Conservation (phyloP, 2,113 vertebrate species). For the Cyprinodon variegatus region DNA sequence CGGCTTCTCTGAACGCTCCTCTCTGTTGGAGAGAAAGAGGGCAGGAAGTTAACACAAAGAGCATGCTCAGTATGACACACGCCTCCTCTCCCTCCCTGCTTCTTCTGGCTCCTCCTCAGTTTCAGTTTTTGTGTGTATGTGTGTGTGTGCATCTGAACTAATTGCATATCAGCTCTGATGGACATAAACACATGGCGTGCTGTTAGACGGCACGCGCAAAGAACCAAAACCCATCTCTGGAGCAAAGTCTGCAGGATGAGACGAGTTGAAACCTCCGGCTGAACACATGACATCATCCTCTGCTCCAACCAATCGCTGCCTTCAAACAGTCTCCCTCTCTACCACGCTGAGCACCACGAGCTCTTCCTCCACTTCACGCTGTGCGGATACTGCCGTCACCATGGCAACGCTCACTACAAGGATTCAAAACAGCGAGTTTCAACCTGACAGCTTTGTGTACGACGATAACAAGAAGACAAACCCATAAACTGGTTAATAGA, state of each 20-base stretch:
- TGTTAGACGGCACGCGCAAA: too few relatives aligned
- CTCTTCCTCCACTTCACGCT: constrained; percentile 77
- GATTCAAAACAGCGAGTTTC: constrained; percentile 76
- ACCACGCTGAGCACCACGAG: constrained; percentile 49
- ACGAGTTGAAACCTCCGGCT: background rate
- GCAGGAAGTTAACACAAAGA: constrained; percentile 80
- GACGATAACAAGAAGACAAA: constrained; percentile 30
- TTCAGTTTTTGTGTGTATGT: constrained; percentile 29
- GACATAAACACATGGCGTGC: background rate
- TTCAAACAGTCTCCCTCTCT: constrained; percentile 24
- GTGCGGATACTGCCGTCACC: constrained; percentile 77
- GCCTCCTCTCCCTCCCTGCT: constrained; percentile 26
- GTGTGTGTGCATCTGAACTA: background rate
- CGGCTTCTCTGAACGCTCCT: constrained; percentile 52
- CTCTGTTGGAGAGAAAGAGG: constrained; percentile 75
- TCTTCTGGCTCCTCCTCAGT: constrained; percentile 33
- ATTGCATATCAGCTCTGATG: background rate
- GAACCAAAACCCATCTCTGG: background rate
- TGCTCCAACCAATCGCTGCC: constrained; percentile 12
- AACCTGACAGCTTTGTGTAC: constrained; percentile 58
- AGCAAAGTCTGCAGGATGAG: background rate
- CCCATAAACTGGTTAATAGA: constrained; percentile 10
- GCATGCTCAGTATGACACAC: constrained; percentile 75
- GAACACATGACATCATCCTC: constrained; percentile 51
- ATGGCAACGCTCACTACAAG: constrained; percentile 74